Conservation (phyloP, 2,797 vertebrate genomes). For the Clamator glandarius region DNA sequence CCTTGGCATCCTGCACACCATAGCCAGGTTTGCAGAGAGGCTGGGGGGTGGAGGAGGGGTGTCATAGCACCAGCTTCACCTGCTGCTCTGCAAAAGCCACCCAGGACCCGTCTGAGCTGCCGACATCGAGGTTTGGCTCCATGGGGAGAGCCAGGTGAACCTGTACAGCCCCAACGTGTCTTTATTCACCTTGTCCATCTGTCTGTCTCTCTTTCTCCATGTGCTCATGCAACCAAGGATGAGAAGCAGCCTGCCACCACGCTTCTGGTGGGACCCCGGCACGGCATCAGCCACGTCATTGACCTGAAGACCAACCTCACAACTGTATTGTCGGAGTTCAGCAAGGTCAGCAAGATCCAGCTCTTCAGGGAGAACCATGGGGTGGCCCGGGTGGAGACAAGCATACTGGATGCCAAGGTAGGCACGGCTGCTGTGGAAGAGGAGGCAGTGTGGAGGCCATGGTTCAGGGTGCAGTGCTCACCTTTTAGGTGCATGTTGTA, state of each 20-base stretch:
- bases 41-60: neutral
- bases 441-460: neutral
- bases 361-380: constrained; percentile 96
- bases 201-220: neutral
- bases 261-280: constrained; percentile 94
- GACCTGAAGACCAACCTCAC: constrained; percentile 99
- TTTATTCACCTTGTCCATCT: neutral
- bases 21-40: neutral
- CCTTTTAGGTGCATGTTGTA: neutral
- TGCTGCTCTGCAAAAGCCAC: neutral
- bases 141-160: neutral
- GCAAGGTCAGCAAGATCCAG: constrained; percentile 95
- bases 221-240: constrained; percentile 79
- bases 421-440: fast-evolving
- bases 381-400: constrained; percentile 94
- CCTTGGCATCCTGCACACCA: neutral
- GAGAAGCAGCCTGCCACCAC: constrained; percentile 96
- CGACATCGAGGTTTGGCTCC: neutral
- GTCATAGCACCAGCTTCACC: neutral
- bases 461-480: fast-evolving
- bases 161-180: neutral
- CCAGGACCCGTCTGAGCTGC: neutral
- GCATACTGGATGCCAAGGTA: constrained; percentile 97
- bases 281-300: constrained; percentile 98
- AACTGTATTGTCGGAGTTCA: constrained; percentile 96